Conservation (phyloP, 2,113 vertebrate genomes). For the Chauna torquata region DNA sequence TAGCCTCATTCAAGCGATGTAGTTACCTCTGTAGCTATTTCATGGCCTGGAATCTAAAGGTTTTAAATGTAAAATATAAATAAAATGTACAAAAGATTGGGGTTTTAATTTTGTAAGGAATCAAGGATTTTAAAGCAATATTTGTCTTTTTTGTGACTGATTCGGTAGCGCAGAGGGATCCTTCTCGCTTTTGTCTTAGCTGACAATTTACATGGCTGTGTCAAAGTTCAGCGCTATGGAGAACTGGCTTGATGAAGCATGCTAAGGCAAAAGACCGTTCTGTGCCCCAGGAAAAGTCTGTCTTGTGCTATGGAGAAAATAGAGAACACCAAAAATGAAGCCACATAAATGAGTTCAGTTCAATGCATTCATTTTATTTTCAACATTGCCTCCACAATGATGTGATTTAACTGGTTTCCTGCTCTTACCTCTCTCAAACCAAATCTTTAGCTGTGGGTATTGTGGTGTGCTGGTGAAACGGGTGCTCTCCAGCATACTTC, state of each 20-base stretch:
- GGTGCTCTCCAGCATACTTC: background rate
- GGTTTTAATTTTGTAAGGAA: background rate
- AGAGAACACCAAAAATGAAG: background rate
- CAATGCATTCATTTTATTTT: background rate
- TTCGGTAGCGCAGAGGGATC: fast-evolving
- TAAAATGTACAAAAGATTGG: background rate
- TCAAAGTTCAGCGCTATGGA: background rate
- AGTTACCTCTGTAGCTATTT: background rate
- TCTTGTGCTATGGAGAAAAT: background rate
- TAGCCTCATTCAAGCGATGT: background rate
- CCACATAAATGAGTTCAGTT: background rate
- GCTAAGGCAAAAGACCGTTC: background rate
- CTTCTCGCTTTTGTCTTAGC: background rate
- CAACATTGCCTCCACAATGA: background rate
- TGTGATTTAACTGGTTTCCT: background rate
- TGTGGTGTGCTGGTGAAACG: background rate
- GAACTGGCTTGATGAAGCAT: background rate
- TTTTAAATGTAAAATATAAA: background rate
- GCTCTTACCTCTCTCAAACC: background rate
- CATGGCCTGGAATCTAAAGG: background rate
- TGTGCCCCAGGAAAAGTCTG: background rate
- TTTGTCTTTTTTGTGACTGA: background rate
- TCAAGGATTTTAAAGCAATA: background rate
- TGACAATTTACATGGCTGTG: background rate
- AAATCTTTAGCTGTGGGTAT: background rate